Evolutionary conservation across 1,140 invertebrate genomes (phyloP).

Genomic region (Gonatopus flavifemur): DNA sequence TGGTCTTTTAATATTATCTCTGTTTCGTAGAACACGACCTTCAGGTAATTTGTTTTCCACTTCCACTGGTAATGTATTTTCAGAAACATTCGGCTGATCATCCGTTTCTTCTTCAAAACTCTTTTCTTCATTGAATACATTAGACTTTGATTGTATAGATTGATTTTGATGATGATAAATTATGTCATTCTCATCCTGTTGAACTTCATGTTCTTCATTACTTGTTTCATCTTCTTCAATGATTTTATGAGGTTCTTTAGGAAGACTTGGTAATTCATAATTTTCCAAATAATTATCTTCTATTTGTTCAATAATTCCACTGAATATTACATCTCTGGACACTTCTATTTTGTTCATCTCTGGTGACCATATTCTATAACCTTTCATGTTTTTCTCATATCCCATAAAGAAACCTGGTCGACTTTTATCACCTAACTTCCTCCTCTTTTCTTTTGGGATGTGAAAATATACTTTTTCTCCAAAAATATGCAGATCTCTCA

Average conservation of each 20-base stretch:
- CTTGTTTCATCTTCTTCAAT: background rate
- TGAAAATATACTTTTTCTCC: background rate
- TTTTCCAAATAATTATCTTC: background rate
- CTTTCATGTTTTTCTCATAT: background rate
- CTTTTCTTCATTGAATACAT: no score
- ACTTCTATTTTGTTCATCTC: background rate
- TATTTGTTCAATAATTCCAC: no score
- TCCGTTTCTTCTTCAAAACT: no score
- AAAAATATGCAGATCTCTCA: background rate
- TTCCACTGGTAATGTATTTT: no score
- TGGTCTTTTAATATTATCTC: background rate
- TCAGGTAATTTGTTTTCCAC: no score
- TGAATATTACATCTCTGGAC: background rate
- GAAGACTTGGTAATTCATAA: background rate
- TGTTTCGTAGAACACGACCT: background rate
- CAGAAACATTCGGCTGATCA: no score
- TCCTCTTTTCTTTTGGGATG: background rate
- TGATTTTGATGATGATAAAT: no score
- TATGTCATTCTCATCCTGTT: background rate
- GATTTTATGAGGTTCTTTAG: background rate
- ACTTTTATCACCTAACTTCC: slow-evolving; percentile 8
- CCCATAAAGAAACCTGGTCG: background rate
- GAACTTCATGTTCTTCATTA: background rate
- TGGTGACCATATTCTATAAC: background rate
- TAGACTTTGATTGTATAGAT: no score